These are phyloP conservation scores for Tenthredo livida DNA, from an alignment of 2,888 invertebrate genomes.

Conservation along the genomic window DNA sequence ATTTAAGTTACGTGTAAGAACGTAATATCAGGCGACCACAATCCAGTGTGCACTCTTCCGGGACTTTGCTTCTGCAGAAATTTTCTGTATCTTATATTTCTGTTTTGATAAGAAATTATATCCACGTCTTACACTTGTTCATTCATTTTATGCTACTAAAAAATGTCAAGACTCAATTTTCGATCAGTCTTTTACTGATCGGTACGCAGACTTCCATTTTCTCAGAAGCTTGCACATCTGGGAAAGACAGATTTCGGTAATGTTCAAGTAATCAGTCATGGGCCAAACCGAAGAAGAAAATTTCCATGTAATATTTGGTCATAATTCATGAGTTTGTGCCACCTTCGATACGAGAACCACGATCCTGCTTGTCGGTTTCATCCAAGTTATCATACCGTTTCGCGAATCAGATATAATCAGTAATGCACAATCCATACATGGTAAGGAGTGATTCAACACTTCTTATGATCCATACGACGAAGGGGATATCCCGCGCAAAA, in stretches of 20 bases:
- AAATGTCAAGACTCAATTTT: neutral
- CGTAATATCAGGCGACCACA: neutral
- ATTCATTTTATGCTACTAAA: no score
- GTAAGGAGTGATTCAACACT: neutral
- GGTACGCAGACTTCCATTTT: neutral
- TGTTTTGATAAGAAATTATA: no score
- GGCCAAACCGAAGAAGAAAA: neutral
- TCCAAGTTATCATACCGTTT: neutral
- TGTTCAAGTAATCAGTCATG: neutral
- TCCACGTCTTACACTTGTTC: no score
- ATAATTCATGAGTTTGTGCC: neutral
- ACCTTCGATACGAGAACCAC: neutral
- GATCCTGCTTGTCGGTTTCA: neutral
- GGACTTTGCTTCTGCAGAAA: no score
- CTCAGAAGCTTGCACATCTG: neutral
- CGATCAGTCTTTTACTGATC: neutral
- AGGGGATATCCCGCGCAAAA: neutral
- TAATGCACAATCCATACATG: neutral
- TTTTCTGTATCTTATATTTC: no score
- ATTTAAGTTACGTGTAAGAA: neutral
- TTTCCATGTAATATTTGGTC: neutral
- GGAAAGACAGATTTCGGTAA: neutral
- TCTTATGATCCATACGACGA: neutral
- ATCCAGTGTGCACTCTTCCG: neutral
- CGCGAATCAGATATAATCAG: neutral